A percentile compares a stretch with the other conserved stretches of the same genome.
Conservation (phyloP, 2,113 vertebrate genomes). For the Leuciscus idus region DNA sequence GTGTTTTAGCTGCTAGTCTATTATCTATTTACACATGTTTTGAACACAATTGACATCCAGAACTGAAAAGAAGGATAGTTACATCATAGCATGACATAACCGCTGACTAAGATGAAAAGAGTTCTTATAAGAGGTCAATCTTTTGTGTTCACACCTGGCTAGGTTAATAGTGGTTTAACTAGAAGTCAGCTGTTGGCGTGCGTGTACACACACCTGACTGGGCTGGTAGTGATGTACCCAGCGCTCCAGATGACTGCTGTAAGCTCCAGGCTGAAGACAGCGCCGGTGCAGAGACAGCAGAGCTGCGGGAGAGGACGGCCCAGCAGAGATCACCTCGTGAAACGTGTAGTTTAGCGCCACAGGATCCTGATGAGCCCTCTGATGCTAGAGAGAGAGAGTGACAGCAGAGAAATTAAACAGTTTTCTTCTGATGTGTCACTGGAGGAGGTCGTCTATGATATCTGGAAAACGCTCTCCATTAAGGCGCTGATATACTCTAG, state of each 20-base stretch:
- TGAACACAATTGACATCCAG: neutral
- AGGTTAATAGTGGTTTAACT: conserved; percentile 79
- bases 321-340: conserved; percentile 84
- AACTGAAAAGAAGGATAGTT: neutral
- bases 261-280: conserved; percentile 83
- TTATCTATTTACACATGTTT: neutral
- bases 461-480: neutral
- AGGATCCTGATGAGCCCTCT: conserved; percentile 83
- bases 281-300: conserved; percentile 82
- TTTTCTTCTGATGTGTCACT: neutral
- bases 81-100: neutral
- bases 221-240: conserved; percentile 83
- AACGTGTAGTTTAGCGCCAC: conserved; percentile 85
- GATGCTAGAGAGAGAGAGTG: conserved; percentile 75
- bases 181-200: conserved; percentile 49
- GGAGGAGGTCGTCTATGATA: neutral
- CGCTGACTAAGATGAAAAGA: neutral
- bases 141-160: conserved; percentile 52
- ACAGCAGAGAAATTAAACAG: conserved; percentile 11
- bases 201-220: conserved; percentile 76
- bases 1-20: neutral
- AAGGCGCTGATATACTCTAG: too few relatives aligned
- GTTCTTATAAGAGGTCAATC: neutral
- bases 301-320: conserved; percentile 72
- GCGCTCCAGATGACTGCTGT: conserved; percentile 82